Conservation (phyloP, 2,113 vertebrate species). For the Dicaeum eximium region DNA sequence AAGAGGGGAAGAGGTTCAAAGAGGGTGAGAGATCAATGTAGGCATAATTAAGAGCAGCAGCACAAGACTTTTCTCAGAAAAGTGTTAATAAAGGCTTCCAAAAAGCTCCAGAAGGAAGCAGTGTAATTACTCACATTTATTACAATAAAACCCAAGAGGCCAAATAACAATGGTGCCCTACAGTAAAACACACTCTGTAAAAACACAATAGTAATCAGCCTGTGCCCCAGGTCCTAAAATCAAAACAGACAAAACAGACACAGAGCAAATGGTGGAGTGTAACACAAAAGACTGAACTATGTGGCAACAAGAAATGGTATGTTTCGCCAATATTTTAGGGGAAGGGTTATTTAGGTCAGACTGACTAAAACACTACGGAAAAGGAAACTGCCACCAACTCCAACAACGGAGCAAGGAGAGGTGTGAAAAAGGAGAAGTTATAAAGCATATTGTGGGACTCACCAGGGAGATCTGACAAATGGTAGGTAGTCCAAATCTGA, state of each 20-base stretch:
- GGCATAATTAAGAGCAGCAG: constrained; percentile 31
- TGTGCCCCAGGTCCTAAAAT: background rate
- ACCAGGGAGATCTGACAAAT: background rate
- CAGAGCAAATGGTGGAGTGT: background rate
- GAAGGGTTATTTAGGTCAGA: background rate
- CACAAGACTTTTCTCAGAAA: constrained; percentile 22
- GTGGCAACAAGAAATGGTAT: background rate
- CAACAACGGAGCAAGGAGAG: rapidly evolving
- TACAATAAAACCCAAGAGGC: background rate
- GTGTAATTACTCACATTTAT: background rate
- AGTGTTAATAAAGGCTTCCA: constrained; percentile 2
- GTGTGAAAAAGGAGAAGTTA: background rate
- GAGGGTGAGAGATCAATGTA: constrained; percentile 3
- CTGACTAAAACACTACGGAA: background rate
- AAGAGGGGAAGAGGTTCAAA: constrained; percentile 27
- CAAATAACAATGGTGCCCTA: background rate
- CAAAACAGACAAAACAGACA: background rate
- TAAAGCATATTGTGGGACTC: background rate
- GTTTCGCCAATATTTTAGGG: background rate
- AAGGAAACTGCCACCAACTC: background rate
- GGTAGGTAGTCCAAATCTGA: background rate
- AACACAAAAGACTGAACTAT: background rate
- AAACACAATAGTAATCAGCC: background rate
- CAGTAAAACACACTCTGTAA: background rate
- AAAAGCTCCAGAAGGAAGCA: constrained; percentile 36